Evolutionary conservation across 2,888 invertebrate genomes (phyloP), one percentile per base, ranked within the genome.

Genomic region (Zygothrica quintamaculata): DNA sequence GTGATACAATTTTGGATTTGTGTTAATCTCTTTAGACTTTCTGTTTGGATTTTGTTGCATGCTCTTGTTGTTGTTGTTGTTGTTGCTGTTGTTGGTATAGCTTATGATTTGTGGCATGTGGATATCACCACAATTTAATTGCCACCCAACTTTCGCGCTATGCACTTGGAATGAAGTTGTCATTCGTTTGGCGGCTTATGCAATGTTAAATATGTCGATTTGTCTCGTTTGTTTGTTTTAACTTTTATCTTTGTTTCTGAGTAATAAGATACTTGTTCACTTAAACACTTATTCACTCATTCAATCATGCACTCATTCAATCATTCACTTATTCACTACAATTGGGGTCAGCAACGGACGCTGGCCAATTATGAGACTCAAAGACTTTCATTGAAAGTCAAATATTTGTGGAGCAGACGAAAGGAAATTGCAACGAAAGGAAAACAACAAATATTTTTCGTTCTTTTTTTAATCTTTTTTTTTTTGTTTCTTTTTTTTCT

Each of bases 301-400:
- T 22, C 18, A 5, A 2, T 22, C 18, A 22, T 22, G 2, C 18
- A 22, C 18, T 5, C 18, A 5, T 22, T 5, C 18, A 22, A 22
- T 22, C 18, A 5, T 22, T 5, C 18, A 22, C 18, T 22, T 22
- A 5, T 22, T 5, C 18, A 22, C 18, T 22, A 3, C 18, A 3
- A 22, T 79, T 74, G 80, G 62, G 80, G 80, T 86, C 80, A 84
- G 74, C 75, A 37, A 42, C 59, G 80, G 73, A 59, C 42, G 65
- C 18, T 22, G 18, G 18, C 44, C 69, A 56, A 72, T 71, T 84
- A 64, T 61, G 57, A 61, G 66, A 57, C 58, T 55, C 56, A 33
- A 4, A 26, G 64, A 85, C 84, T 85, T 84, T 84, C 87, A 79
- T 77, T 77, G 84, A 84, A 84, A 84, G 84, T 87, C 74, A 84